Percentiles rank a stretch among this genome's conserved stretches.
phyloP scores from a whole-genome alignment of 1,140 invertebrate species.

The Aporrectodea caliginosa region DNA sequence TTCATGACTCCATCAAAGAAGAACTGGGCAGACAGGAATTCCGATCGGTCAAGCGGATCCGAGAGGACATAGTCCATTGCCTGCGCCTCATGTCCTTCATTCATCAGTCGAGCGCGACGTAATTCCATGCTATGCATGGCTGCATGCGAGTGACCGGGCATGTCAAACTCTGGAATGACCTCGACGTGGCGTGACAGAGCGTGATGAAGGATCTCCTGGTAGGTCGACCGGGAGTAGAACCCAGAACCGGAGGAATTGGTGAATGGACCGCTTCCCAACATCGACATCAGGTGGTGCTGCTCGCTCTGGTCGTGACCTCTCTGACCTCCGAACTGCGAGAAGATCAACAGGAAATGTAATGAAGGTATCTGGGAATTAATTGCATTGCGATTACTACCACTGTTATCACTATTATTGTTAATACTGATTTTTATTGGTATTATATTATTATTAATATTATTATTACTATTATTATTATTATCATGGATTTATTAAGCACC shows the following conservation, averaged over 20 bases:
- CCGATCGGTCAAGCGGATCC: constrained; percentile 15
- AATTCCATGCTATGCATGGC: constrained; percentile 46
- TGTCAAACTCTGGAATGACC: constrained; percentile 52
- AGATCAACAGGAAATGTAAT: too few species aligned
- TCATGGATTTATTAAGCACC: too few species aligned
- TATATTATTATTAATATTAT: too few species aligned
- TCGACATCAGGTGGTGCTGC: constrained; percentile 36
- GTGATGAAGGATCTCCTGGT: constrained; percentile 43
- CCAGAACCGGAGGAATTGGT: constrained; percentile 37
- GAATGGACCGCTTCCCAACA: constrained; percentile 44
- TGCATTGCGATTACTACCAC: too few species aligned
- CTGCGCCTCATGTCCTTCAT: background rate
- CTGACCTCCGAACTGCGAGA: constrained; percentile 41
- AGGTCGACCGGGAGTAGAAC: constrained; percentile 43
- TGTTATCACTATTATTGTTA: too few species aligned
- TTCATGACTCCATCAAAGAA: constrained; percentile 16
- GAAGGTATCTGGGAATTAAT: too few species aligned
- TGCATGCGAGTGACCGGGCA: constrained; percentile 49
- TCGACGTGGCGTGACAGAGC: constrained; percentile 44
- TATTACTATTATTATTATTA: too few species aligned
- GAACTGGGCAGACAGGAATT: constrained; percentile 5
- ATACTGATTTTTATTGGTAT: too few species aligned
- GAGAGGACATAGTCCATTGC: background rate
- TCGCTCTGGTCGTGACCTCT: constrained; percentile 45
- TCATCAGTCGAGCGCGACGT: background rate